Percentiles rank a stretch among this genome's conserved stretches.
Conservation (phyloP, 2,888 invertebrate genomes). For the Rhaphigaster nebulosa region DNA sequence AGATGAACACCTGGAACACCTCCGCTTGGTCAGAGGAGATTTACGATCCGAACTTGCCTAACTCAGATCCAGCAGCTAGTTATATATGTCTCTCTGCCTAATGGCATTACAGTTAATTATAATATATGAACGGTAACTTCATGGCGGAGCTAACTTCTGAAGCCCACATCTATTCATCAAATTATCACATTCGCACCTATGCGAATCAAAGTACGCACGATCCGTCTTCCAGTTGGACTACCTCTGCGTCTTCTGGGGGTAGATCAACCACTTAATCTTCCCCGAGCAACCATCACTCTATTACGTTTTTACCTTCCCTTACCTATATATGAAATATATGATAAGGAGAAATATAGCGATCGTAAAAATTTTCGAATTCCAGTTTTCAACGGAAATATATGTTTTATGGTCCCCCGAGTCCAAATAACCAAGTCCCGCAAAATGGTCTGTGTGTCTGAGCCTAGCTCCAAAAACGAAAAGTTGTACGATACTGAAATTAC, state of each 20-base stretch:
- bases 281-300: not conserved
- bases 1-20: not conserved
- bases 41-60: not conserved
- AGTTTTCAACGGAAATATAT: too few relatives aligned
- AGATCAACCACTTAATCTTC: not conserved
- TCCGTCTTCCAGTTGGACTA: not conserved
- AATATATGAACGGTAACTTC: not conserved
- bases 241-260: not conserved
- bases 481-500: too few relatives aligned
- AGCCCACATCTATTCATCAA: slow-evolving; percentile 10
- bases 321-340: too few relatives aligned
- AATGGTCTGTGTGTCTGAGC: too few relatives aligned
- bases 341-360: too few relatives aligned
- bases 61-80: not conserved
- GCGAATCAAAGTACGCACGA: not conserved
- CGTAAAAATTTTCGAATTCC: too few relatives aligned
- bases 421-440: too few relatives aligned
- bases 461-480: too few relatives aligned
- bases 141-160: not conserved
- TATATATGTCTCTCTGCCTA: not conserved
- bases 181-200: not conserved
- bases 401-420: too few relatives aligned
- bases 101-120: slow-evolving; percentile 15
- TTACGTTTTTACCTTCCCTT: not conserved
- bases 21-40: not conserved